phyloP scores from a whole-genome alignment of 2,113 vertebrate species.

The Paradoxurus hermaphroditus region DNA sequence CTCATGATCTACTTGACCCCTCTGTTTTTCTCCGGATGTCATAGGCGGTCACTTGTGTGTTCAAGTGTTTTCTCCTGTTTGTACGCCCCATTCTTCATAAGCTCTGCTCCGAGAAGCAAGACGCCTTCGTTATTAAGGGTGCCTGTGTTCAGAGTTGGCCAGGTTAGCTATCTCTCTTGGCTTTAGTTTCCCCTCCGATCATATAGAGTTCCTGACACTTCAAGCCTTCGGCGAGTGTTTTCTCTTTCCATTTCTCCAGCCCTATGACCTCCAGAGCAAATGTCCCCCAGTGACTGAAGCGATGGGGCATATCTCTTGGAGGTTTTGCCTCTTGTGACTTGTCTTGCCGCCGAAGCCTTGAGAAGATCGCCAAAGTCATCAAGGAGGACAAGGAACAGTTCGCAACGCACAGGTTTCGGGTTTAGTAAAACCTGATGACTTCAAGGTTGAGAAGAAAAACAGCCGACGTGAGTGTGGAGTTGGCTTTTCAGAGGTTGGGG shows the following conservation, averaged over 20 bases:
- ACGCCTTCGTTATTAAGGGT: background rate
- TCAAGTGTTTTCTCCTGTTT: conserved; percentile 17
- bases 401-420: background rate
- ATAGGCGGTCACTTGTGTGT: background rate
- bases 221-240: background rate
- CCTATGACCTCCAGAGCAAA: background rate
- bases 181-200: conserved; percentile 1
- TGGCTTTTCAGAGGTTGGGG: background rate
- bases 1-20: background rate
- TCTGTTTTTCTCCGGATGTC: background rate
- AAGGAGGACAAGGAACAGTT: conserved; percentile 16
- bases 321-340: background rate
- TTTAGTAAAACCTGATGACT: background rate
- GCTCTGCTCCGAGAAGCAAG: background rate
- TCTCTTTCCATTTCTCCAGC: background rate
- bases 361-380: background rate
- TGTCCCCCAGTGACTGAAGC: background rate
- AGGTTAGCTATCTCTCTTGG: background rate
- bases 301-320: background rate
- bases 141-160: background rate
- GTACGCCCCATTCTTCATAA: background rate
- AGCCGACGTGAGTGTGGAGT: background rate
- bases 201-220: background rate
- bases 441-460: background rate
- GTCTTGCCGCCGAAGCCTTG: background rate